Base-by-base conservation (phyloP, 2,113 vertebrate species). In the Rhabdornis inornatus region DNA sequence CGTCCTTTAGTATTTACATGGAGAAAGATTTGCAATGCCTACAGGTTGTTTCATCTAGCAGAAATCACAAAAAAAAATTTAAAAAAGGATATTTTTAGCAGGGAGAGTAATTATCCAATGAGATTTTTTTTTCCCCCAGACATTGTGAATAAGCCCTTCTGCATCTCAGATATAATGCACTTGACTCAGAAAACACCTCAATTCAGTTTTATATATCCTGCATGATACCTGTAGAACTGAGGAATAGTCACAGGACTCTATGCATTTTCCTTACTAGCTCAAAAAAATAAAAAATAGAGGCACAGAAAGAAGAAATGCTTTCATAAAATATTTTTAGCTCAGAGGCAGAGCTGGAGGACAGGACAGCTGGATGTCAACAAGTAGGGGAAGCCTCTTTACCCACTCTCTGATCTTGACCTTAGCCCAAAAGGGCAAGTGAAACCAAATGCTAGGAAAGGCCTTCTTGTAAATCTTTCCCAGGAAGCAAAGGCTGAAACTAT, bases 351-450 rank as follows among this genome's bases (percentile, higher is more conserved):
- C 39, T 75, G 66, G 31, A 84, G 23, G 59, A 59, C 50, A 50
- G 30, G 64, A 56, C 59, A 90, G 56, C 55, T 90, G 71, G 24
- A 17, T 39, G 33, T 45, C 83, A 90, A 59, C 79, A 63, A 65
- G 25, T 1, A 83, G 50, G 39, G 77, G 59, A 77, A 80, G 33
- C 37, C 39, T 45, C 9, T 70, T 94, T 70, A 76, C 59, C 45
- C 66, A 11, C n/a, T 64, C 49, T 91, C 37, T 88, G 88, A 85
- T 96, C 83, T 88, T 80, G 90, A 65, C 87, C 81, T 91, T 71
- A 72, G 37, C 74, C 91, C 60, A 42, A 72, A 84, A 92, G 81
- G 81, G 40, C 77, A 87, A 95, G 40, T 69, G 61, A 94, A 94
- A 94, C 60, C 69, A 74, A 91, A 70, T 6, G 2, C 47, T 74